Conservation (phyloP, 2,888 invertebrate genomes). For the Thecocarcelia acutangulata region DNA sequence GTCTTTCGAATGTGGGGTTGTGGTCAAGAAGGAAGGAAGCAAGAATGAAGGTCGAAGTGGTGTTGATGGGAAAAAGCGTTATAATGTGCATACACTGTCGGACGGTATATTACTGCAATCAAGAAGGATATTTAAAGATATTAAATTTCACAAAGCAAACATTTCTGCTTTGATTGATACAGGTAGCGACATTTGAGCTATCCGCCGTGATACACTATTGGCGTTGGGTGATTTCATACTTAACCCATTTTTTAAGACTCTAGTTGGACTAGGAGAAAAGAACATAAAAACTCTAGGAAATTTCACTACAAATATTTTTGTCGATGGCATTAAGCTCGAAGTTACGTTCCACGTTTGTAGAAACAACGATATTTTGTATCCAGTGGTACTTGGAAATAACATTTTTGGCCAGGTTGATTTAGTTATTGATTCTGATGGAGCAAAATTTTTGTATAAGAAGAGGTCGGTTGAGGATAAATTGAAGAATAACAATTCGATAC, state of each 20-base stretch:
- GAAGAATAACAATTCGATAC: background rate
- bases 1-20: constrained; percentile 20
- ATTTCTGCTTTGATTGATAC: constrained; percentile 43
- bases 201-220: constrained; percentile 15
- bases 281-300: constrained; percentile 39
- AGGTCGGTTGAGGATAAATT: background rate
- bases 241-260: background rate
- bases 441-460: background rate
- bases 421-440: background rate
- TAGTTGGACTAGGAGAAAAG: constrained; percentile 43
- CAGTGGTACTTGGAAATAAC: constrained; percentile 27
- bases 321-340: constrained; percentile 19
- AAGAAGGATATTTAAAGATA: constrained; percentile 14
- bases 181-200: constrained; percentile 35
- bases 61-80: too few species aligned
- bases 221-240: too few species aligned
- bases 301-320: background rate
- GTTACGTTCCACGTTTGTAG: constrained; percentile 32
- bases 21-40: background rate
- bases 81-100: constrained; percentile 2
- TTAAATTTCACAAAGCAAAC: background rate
- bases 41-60: background rate
- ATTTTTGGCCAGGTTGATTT: constrained; percentile 5
- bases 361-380: constrained; percentile 32
- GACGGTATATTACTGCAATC: background rate